These are phyloP conservation scores for Butastur rufipennis DNA, from an alignment of 2,113 vertebrate species.

Conservation along the genomic window DNA sequence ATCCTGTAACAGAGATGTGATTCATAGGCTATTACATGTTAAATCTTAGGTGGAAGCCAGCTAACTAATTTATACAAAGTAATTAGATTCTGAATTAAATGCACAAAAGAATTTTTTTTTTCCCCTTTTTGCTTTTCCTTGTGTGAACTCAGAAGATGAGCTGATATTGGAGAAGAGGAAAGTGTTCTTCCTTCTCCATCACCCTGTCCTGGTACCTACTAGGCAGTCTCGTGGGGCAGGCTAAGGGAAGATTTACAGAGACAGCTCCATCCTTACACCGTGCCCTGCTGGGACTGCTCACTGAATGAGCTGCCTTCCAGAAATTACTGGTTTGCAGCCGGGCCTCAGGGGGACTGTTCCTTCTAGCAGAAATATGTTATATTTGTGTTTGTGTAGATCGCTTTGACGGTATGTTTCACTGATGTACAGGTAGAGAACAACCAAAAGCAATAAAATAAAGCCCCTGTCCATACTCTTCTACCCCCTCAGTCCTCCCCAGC, in stretches of 20 bases:
- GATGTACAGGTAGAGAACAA: neutral
- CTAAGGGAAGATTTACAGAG: rapidly evolving
- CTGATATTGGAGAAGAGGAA: neutral
- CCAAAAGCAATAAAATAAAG: neutral
- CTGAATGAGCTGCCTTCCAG: neutral
- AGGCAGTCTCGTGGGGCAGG: neutral
- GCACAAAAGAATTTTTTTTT: neutral
- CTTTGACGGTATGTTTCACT: neutral
- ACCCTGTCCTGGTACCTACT: rapidly evolving
- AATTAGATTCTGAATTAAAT: conserved; percentile 34
- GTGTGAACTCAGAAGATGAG: neutral
- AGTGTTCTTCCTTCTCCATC: neutral
- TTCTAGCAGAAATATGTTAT: neutral
- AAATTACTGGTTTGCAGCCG: neutral
- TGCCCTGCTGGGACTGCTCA: neutral
- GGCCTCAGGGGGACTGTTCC: neutral
- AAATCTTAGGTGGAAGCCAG: conserved; percentile 22
- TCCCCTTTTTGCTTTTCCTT: neutral
- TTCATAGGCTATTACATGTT: neutral
- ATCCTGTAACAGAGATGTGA: neutral
- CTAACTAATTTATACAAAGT: neutral
- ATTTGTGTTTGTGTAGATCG: neutral
- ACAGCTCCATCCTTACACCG: neutral
- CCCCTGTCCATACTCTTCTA: neutral
- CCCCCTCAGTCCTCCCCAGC: neutral